Conservation (phyloP, 2,113 vertebrate genomes). For the Notarius quadriscutis region DNA sequence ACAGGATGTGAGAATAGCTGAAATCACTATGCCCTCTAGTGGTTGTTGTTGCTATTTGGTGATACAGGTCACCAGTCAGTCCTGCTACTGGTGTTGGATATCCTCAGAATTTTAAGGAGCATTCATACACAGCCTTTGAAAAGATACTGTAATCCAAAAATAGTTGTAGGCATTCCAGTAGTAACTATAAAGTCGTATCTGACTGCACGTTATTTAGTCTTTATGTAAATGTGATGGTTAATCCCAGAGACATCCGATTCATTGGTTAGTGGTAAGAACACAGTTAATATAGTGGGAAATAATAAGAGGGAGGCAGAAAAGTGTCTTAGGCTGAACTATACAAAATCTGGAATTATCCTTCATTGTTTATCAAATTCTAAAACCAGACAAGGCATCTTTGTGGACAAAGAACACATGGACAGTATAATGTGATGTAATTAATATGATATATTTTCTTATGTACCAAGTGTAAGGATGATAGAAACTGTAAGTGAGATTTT, state of each 20-base stretch:
- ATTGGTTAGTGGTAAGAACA: slow-evolving; percentile 2
- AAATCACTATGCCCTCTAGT: slow-evolving; percentile 18
- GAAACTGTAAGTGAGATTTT: not conserved
- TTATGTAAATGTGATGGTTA: slow-evolving; percentile 22
- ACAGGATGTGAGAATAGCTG: not conserved
- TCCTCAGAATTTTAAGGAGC: not conserved
- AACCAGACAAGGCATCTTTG: not conserved
- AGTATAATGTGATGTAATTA: not conserved
- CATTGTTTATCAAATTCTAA: not conserved
- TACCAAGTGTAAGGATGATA: not conserved
- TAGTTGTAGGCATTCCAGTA: not conserved
- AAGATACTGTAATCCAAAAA: not conserved
- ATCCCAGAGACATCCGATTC: not conserved
- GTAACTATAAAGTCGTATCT: not conserved
- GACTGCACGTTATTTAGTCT: not conserved
- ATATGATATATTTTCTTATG: not conserved
- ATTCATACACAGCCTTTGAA: not conserved
- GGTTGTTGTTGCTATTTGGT: not conserved
- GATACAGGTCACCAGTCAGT: not conserved
- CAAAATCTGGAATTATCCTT: not conserved
- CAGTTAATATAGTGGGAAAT: not conserved
- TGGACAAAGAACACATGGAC: not conserved
- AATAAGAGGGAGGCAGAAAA: not conserved
- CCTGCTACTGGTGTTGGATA: not conserved
- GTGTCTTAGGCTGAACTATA: not conserved